Evolutionary conservation across 1,140 invertebrate species (phyloP).

Genomic region (Polyergus mexicanus): DNA sequence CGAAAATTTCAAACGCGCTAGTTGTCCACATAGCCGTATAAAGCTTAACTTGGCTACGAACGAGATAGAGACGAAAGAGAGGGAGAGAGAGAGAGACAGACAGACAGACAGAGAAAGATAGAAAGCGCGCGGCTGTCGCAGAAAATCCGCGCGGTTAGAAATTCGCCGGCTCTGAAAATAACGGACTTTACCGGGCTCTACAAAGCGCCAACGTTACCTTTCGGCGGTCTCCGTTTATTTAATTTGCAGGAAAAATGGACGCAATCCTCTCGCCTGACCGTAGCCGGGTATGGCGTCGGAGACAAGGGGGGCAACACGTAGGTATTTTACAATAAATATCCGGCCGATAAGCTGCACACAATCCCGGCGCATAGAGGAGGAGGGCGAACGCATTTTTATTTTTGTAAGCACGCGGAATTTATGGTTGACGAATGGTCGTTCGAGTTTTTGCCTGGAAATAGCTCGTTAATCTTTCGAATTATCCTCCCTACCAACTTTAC

Average conservation of each 20-base stretch:
- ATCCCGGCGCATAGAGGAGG: conserved; percentile 47
- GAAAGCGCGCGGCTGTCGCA: conserved; percentile 12
- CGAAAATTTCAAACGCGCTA: conserved; percentile 63
- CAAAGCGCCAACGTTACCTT: conserved; percentile 47
- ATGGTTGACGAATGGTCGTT: conserved; percentile 81
- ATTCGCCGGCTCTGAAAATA: conserved; percentile 42
- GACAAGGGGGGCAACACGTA: conserved; percentile 67
- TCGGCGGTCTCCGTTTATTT: conserved; percentile 69
- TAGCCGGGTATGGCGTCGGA: conserved; percentile 31
- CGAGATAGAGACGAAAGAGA: not conserved
- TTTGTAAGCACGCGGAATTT: conserved; percentile 76
- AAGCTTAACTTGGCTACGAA: conserved; percentile 32
- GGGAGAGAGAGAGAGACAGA: not conserved
- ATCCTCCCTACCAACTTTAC: conserved; percentile 79
- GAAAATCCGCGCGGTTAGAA: conserved; percentile 40
- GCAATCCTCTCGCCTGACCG: conserved; percentile 66
- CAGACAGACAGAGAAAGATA: not conserved
- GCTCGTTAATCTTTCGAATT: conserved; percentile 83
- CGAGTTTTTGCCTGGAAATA: conserved; percentile 80
- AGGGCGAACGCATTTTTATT: conserved; percentile 76
- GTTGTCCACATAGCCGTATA: conserved; percentile 60
- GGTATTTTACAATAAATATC: conserved; percentile 83
- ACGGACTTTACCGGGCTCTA: conserved; percentile 28
- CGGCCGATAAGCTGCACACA: conserved; percentile 80
- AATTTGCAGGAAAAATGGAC: conserved; percentile 73